Conservation (phyloP, 2,113 vertebrate genomes). For the Mesembrinibis cayennensis region DNA sequence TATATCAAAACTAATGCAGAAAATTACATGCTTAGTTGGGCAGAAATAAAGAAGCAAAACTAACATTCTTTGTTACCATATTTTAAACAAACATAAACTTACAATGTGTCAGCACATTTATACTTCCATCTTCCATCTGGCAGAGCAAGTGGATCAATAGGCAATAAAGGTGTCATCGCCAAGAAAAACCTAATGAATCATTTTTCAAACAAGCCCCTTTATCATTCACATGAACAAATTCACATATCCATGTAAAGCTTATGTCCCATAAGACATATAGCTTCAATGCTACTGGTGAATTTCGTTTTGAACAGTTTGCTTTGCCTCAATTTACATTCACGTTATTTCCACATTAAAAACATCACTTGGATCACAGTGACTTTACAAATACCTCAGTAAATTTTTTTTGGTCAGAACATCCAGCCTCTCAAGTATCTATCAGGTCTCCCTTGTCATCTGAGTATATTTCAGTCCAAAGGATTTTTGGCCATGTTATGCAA, state of each 20-base stretch:
- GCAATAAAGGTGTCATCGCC: neutral
- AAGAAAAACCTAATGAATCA: neutral
- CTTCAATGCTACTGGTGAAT: neutral
- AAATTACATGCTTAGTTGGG: neutral
- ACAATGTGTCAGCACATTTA: neutral
- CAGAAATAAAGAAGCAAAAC: neutral
- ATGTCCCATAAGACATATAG: neutral
- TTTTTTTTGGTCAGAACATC: neutral
- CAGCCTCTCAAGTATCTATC: neutral
- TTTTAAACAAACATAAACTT: constrained; percentile 3
- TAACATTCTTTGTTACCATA: neutral
- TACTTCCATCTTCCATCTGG: neutral
- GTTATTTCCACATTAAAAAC: neutral
- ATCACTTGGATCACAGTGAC: neutral
- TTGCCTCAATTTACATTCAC: neutral
- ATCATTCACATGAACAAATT: neutral
- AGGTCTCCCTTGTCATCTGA: neutral
- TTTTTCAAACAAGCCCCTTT: neutral
- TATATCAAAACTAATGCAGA: neutral
- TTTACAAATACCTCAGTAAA: neutral
- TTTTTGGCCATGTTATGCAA: fast-evolving
- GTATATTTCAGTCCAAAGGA: neutral
- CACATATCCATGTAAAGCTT: neutral
- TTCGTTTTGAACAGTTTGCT: neutral
- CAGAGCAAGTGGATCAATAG: neutral